phyloP scores from a whole-genome alignment of 2,113 vertebrate genomes.

The Burhinus oedicnemus region DNA sequence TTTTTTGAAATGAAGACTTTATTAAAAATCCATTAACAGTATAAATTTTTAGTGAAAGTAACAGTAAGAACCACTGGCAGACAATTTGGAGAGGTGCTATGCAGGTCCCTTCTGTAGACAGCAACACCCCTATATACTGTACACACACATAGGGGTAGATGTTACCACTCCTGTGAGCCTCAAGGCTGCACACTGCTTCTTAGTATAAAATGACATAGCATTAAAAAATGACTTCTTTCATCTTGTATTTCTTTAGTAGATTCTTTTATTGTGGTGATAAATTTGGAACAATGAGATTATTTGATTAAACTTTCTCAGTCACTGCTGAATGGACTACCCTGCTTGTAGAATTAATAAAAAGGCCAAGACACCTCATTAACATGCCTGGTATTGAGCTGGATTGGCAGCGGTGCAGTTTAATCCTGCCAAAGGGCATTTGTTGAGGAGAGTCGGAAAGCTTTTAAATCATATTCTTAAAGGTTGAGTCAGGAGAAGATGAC shows the following conservation, averaged over 20 bases:
- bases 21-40: not conserved
- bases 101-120: not conserved
- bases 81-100: not conserved
- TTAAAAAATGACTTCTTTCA: not conserved
- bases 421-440: slow-evolving; percentile 25
- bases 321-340: slow-evolving; percentile 37
- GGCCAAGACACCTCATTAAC: slow-evolving; percentile 36
- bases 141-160: not conserved
- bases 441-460: slow-evolving; percentile 36
- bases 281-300: slow-evolving; percentile 52
- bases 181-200: not conserved
- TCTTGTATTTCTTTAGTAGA: slow-evolving; percentile 19
- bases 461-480: slow-evolving; percentile 32
- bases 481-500: slow-evolving; percentile 32
- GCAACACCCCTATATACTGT: not conserved
- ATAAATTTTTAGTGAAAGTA: not conserved
- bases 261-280: slow-evolving; percentile 42
- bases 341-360: slow-evolving; percentile 63
- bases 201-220: not conserved
- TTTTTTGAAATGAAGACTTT: not conserved
- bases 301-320: slow-evolving; percentile 52
- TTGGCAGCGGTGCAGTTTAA: slow-evolving; percentile 17
- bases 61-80: not conserved
- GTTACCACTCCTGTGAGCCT: not conserved
- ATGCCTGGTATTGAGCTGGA: slow-evolving; percentile 27